These are phyloP conservation scores for Thymelicus acteon DNA, from an alignment of 2,888 invertebrate genomes.

Conservation along the genomic window DNA sequence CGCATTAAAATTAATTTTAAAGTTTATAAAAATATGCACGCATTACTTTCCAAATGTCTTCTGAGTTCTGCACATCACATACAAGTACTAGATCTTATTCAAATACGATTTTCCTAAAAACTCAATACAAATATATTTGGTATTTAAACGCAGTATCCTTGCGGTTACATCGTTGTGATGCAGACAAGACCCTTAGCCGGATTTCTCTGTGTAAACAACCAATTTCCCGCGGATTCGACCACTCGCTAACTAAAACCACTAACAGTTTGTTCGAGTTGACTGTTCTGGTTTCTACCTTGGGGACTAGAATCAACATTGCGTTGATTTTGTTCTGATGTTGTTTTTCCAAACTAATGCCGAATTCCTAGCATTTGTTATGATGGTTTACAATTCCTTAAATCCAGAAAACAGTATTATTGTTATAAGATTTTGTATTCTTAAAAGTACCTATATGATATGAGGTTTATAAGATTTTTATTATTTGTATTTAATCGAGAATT, in stretches of 20 bases:
- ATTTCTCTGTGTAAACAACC: slow-evolving; percentile 50
- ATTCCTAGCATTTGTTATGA: not conserved
- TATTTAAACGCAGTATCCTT: not conserved
- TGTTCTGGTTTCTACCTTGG: slow-evolving; percentile 18
- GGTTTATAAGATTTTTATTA: no score
- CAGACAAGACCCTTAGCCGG: slow-evolving; percentile 31
- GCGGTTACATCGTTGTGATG: not conserved
- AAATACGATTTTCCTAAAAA: not conserved
- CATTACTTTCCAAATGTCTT: no score
- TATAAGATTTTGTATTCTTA: no score
- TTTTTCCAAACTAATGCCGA: not conserved
- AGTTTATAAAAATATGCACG: no score
- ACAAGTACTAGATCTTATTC: no score
- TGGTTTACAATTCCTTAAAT: no score
- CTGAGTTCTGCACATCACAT: no score
- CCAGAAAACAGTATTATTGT: no score
- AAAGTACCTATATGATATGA: no score
- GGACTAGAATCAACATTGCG: not conserved
- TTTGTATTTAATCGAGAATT: no score
- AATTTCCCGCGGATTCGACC: slow-evolving; percentile 46
- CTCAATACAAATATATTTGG: not conserved
- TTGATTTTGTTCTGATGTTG: slow-evolving; percentile 18
- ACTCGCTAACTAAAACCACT: slow-evolving; percentile 40
- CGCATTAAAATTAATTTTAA: no score
- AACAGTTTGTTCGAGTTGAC: slow-evolving; percentile 41